These are phyloP conservation scores for Aotus griseimembra DNA, from an alignment of 2,797 vertebrate species.

Conservation along the genomic window DNA sequence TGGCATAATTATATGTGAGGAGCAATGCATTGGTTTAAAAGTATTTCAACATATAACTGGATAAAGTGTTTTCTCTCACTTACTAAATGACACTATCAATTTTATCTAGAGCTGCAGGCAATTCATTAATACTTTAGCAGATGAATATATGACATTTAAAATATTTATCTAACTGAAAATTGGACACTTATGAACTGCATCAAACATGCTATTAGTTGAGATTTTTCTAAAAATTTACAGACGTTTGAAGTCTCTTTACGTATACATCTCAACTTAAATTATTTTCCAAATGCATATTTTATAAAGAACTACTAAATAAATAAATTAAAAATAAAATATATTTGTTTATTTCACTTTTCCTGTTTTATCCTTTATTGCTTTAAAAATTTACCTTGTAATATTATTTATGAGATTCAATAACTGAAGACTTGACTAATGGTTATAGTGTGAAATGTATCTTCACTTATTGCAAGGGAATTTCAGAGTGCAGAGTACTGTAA, in stretches of 20 bases:
- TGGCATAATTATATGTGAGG: background rate
- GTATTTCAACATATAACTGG: background rate
- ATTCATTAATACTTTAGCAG: slow-evolving; percentile 53
- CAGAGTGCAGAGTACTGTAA: background rate
- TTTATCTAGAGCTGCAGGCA: background rate
- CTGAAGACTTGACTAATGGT: background rate
- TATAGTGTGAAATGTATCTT: background rate
- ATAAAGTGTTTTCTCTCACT: background rate
- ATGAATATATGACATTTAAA: slow-evolving; percentile 43
- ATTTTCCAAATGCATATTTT: slow-evolving; percentile 4
- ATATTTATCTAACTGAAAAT: slow-evolving; percentile 43
- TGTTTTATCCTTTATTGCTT: background rate
- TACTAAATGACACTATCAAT: background rate
- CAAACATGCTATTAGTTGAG: background rate
- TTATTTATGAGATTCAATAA: slow-evolving; percentile 33
- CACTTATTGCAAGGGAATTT: slow-evolving; percentile 12
- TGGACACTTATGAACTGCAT: background rate
- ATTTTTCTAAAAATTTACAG: background rate
- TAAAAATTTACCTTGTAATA: background rate
- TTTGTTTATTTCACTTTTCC: background rate
- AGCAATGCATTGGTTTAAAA: background rate
- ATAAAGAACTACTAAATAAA: background rate
- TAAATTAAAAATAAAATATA: background rate
- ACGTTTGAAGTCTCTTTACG: background rate
- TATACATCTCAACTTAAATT: background rate